These are phyloP conservation scores for Potorous gilbertii DNA, from an alignment of 2,797 vertebrate species.

Conservation along the genomic window DNA sequence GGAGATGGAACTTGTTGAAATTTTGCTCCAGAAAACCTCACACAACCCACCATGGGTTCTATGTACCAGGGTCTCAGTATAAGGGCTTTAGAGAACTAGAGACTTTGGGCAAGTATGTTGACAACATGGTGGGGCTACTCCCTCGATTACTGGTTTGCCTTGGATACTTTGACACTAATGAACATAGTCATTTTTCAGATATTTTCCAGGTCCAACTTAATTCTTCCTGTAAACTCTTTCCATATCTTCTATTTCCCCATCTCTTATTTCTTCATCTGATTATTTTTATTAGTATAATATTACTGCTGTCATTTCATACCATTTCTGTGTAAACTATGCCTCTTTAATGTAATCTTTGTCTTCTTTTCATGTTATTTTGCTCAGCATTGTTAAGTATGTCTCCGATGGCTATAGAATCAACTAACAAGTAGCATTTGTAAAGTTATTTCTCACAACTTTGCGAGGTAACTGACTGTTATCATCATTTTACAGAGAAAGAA, in stretches of 20 bases:
- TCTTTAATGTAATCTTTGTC: background rate
- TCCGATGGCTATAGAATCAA: background rate
- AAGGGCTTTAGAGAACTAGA: slow-evolving; percentile 74
- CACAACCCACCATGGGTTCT: slow-evolving; percentile 69
- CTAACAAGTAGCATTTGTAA: background rate
- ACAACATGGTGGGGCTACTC: background rate
- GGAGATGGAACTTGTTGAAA: slow-evolving; percentile 55
- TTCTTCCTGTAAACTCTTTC: slow-evolving; percentile 51
- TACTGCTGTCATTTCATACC: slow-evolving; percentile 8
- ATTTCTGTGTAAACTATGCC: slow-evolving; percentile 24
- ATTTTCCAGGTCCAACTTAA: slow-evolving; percentile 36
- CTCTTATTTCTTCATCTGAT: slow-evolving; percentile 28
- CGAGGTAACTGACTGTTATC: background rate
- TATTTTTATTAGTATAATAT: background rate
- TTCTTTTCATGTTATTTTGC: background rate
- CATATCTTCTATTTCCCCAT: slow-evolving; percentile 47
- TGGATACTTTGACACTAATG: slow-evolving; percentile 73
- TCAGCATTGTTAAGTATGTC: slow-evolving; percentile 8
- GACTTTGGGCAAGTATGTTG: slow-evolving; percentile 69
- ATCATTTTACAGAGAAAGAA: background rate
- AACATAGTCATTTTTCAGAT: slow-evolving; percentile 55
- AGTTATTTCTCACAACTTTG: background rate
- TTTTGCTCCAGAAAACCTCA: slow-evolving; percentile 61
- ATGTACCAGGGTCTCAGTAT: slow-evolving; percentile 71
- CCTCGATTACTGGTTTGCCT: slow-evolving; percentile 73